Conservation (phyloP, 2,113 vertebrate genomes). For the Oplegnathus fasciatus region DNA sequence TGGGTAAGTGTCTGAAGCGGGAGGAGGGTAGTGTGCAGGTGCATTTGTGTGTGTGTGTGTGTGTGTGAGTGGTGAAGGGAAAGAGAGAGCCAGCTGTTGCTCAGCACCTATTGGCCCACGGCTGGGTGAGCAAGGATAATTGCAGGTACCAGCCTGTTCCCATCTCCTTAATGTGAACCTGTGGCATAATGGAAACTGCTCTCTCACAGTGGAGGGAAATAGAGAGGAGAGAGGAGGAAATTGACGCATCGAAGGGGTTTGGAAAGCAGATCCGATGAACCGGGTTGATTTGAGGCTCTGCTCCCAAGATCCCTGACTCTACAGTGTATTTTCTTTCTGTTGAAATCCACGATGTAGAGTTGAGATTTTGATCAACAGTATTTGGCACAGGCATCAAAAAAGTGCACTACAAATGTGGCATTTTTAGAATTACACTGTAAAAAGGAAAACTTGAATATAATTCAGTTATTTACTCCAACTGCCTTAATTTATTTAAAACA, state of each 20-base stretch:
- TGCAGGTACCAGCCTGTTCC: constrained; percentile 81
- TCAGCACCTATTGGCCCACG: constrained; percentile 66
- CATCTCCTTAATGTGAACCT: constrained; percentile 77
- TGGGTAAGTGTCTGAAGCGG: constrained; percentile 47
- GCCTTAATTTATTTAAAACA: not conserved
- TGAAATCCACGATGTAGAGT: not conserved
- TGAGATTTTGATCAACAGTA: not conserved
- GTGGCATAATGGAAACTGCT: constrained; percentile 70
- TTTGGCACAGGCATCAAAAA: not conserved
- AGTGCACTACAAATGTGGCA: not conserved
- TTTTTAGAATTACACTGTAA: not conserved
- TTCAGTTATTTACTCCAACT: not conserved
- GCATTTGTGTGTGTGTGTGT: constrained; percentile 41
- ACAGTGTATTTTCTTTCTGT: not conserved
- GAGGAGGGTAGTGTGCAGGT: constrained; percentile 32
- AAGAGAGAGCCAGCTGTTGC: constrained; percentile 73
- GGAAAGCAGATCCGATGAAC: constrained; percentile 33
- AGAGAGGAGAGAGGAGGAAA: constrained; percentile 52
- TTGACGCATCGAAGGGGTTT: constrained; percentile 12
- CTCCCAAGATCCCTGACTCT: not conserved
- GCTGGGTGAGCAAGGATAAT: constrained; percentile 82
- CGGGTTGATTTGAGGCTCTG: constrained; percentile 20
- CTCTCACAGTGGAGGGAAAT: constrained; percentile 40
- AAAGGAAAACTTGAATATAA: not conserved
- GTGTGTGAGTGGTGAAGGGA: constrained; percentile 25